phyloP scores from a whole-genome alignment of 2,113 vertebrate genomes.

The Cervus canadensis region DNA sequence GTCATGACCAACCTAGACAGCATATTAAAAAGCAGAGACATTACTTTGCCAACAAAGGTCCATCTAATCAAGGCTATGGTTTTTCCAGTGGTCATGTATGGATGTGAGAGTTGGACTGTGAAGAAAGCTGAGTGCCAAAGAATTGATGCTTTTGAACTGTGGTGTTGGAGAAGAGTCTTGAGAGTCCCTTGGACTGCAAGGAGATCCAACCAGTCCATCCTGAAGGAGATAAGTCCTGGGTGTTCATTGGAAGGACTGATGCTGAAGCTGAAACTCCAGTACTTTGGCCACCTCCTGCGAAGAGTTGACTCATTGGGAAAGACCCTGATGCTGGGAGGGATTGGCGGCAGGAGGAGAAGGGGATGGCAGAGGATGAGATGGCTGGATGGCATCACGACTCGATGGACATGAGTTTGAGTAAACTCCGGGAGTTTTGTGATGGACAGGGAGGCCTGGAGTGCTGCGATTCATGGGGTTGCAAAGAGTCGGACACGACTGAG shows the following conservation, averaged over 20 bases:
- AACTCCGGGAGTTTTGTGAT: neutral
- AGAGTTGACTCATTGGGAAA: neutral
- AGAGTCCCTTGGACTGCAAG: neutral
- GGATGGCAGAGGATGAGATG: neutral
- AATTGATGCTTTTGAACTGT: neutral
- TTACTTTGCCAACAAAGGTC: neutral
- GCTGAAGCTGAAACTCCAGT: neutral
- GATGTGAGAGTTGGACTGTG: neutral
- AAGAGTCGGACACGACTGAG: neutral
- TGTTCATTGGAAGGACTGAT: neutral
- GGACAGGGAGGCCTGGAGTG: neutral
- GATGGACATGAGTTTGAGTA: neutral
- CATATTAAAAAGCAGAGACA: neutral
- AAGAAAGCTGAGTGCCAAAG: fast-evolving
- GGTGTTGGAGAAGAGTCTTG: neutral
- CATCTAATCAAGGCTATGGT: neutral
- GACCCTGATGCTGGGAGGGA: neutral
- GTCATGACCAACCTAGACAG: neutral
- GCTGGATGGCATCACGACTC: neutral
- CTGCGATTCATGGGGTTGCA: neutral
- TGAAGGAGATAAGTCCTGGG: neutral
- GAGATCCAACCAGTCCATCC: neutral
- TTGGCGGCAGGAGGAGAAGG: neutral
- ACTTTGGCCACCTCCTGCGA: neutral
- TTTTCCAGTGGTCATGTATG: neutral